Base-by-base conservation (phyloP, 2,888 invertebrate species). In the Netelia inedita region DNA sequence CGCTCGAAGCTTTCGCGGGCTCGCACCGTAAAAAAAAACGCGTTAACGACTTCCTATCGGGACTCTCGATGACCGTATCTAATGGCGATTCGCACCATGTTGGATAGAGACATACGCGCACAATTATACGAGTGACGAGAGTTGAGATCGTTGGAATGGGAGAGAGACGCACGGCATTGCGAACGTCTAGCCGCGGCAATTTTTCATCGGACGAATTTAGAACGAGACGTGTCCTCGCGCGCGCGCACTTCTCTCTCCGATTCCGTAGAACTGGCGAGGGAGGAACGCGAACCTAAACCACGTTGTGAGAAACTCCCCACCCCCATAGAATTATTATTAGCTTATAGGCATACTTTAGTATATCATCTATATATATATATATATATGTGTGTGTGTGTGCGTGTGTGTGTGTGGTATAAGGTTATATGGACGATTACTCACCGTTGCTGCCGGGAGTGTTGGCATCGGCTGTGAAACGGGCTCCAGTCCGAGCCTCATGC, bases 401-500 rank as follows among this genome's bases (percentile, higher is more conserved):
- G n/a, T 14, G 3, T 46, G 14, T 46, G 35, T 61, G 41, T 14
- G 46, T 46, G 46, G 46, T 23, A 41, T 16, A 23, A 28, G n/a
- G 14, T 43, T 65, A 66, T 43, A 43, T 16, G 61, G 50, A 46
- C 19, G 72, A 82, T 85, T 87, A 94, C 94, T 94, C 93, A 95
- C 95, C 91, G 95, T 95, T 69, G 96, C 95, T 86, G 96, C 96
- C 85, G 96, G 96, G 90, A 96, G 95, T 85, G 96, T 95, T 88
- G 97, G 98, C 96, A 98, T 96, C 73, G 98, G 97, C 94, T 98
- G 98, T 93, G 97, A 97, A 91, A 98, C 97, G 63, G 99, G 99
- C 94, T 99, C 99, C 90, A 99, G 95, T 71, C 99, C 99, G 92
- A 98, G 96, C 88, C 98, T 96, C 98, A 99, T 99, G 92, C 98